phyloP scores from a whole-genome alignment of 2,888 invertebrate genomes.

The Tricholauxania praeusta region DNA sequence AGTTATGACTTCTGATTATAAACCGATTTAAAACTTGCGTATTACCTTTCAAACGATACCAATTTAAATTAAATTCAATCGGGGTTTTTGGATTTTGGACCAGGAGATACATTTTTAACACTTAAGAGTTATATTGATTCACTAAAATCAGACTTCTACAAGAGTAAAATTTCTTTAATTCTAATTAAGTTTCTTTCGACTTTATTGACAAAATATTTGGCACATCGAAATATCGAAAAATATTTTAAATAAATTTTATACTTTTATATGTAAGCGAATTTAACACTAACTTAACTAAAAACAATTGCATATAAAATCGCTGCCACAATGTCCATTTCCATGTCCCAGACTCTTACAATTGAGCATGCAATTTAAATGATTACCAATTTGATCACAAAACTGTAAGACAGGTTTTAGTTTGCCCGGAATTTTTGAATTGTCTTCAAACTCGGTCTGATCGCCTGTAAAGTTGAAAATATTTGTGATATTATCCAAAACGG shows the following conservation, averaged over 20 bases:
- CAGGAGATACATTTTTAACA: neutral
- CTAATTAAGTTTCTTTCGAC: too few relatives aligned
- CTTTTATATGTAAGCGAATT: neutral
- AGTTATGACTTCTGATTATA: too few relatives aligned
- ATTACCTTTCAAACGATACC: neutral
- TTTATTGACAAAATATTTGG: too few relatives aligned
- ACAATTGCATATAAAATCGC: conserved; percentile 55
- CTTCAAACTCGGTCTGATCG: conserved; percentile 51
- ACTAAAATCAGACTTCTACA: too few relatives aligned
- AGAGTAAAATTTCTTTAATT: too few relatives aligned
- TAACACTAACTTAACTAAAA: conserved; percentile 37
- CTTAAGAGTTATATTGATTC: neutral
- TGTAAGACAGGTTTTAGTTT: conserved; percentile 49
- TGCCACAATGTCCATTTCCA: conserved; percentile 51
- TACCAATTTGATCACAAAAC: conserved; percentile 55
- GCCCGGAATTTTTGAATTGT: conserved; percentile 49
- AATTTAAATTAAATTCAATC: neutral
- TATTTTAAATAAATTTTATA: neutral
- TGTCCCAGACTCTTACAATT: conserved; percentile 52
- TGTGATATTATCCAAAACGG: neutral
- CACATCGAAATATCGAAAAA: too few relatives aligned
- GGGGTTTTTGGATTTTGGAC: neutral
- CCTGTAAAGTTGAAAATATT: conserved; percentile 43
- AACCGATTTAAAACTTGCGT: too few relatives aligned
- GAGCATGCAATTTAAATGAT: conserved; percentile 54